phyloP scores from a whole-genome alignment of 2,888 invertebrate species.

The Entomobrya proxima region DNA sequence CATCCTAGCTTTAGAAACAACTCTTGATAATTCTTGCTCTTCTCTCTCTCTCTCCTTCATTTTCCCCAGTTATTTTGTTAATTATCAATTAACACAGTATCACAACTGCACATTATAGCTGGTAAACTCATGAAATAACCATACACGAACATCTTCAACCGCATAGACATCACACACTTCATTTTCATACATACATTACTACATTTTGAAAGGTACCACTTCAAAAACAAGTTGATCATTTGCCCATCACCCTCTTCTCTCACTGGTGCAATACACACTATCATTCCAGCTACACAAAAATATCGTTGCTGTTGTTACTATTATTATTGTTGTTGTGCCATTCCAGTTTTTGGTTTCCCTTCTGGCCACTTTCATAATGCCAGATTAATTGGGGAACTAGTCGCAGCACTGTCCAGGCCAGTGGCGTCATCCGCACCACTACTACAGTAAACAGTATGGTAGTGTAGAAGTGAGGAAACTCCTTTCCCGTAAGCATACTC shows the following conservation, averaged over 20 bases:
- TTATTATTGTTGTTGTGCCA: not conserved
- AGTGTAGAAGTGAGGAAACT: too few species aligned
- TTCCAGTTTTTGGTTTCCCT: not conserved
- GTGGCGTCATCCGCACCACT: too few species aligned
- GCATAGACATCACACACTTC: not conserved
- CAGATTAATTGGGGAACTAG: too few species aligned
- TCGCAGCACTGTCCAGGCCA: too few species aligned
- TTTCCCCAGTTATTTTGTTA: conserved; percentile 61
- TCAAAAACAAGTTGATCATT: conserved; percentile 60
- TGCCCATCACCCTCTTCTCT: conserved; percentile 28
- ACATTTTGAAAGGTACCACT: too few species aligned
- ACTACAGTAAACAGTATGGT: too few species aligned
- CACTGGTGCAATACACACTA: not conserved
- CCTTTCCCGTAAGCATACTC: too few species aligned
- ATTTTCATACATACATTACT: not conserved
- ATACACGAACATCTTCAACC: not conserved
- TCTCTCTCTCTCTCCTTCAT: not conserved
- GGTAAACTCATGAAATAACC: not conserved
- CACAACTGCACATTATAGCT: conserved; percentile 16
- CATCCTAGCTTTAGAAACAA: too few species aligned
- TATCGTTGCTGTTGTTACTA: not conserved
- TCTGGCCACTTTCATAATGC: not conserved
- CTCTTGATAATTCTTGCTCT: conserved; percentile 57
- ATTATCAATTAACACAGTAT: conserved; percentile 70
- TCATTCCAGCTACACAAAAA: conserved; percentile 1